Evolutionary conservation across 2,113 vertebrate genomes (phyloP).

Genomic region (Geococcyx californianus): DNA sequence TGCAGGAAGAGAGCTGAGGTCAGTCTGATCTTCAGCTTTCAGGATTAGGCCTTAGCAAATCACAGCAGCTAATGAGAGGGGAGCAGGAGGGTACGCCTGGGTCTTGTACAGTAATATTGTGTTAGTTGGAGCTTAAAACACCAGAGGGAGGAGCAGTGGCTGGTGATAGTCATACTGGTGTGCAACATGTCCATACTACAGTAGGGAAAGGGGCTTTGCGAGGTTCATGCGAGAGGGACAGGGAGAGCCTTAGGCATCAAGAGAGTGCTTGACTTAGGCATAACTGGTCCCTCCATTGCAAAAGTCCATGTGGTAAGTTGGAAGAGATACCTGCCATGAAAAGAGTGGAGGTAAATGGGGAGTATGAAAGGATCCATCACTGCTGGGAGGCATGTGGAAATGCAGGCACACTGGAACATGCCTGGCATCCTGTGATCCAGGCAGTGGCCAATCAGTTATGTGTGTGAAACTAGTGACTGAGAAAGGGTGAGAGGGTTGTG

Average conservation of each 20-base stretch:
- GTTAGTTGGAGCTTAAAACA: neutral
- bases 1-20: neutral
- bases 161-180: neutral
- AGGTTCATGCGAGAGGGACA: neutral
- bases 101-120: neutral
- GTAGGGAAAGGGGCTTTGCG: neutral
- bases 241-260: neutral
- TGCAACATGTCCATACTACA: rapidly evolving
- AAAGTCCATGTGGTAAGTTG: neutral
- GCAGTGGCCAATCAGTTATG: rapidly evolving
- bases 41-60: neutral
- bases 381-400: neutral
- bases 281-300: rapidly evolving
- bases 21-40: neutral
- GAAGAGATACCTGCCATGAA: neutral
- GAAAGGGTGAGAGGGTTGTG: neutral
- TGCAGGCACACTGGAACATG: rapidly evolving
- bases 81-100: neutral
- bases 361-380: neutral
- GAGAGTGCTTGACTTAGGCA: neutral
- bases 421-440: neutral
- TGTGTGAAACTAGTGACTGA: neutral
- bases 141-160: neutral
- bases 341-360: neutral
- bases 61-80: neutral